These are phyloP conservation scores for Stegodyphus dumicola DNA, from an alignment of 1,140 invertebrate genomes.

Conservation along the genomic window DNA sequence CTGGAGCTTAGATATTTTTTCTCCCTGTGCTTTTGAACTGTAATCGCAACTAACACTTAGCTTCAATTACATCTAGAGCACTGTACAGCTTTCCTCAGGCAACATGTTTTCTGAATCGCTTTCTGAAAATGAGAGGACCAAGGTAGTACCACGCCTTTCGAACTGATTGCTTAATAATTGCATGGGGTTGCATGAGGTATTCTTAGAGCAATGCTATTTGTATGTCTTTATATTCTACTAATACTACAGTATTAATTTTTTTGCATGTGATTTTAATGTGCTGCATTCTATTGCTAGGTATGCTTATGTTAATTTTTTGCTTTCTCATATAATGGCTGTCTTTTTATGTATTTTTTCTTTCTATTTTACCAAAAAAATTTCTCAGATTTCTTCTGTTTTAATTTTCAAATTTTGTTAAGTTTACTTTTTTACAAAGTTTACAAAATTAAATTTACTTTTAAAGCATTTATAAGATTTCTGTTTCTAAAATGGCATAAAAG, in stretches of 20 bases:
- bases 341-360: too few species aligned
- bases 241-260: not conserved
- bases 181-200: constrained; percentile 29
- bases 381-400: too few species aligned
- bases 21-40: not conserved
- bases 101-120: constrained; percentile 1
- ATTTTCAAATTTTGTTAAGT: too few species aligned
- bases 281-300: too few species aligned
- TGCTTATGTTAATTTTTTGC: too few species aligned
- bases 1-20: not conserved
- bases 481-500: too few species aligned
- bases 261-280: too few species aligned
- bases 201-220: not conserved
- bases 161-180: constrained; percentile 28
- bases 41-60: constrained; percentile 18
- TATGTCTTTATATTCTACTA: not conserved
- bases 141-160: constrained; percentile 42
- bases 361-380: too few species aligned
- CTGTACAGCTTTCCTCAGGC: not conserved
- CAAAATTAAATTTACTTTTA: too few species aligned
- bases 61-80: constrained; percentile 41
- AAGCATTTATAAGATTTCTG: too few species aligned
- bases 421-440: too few species aligned
- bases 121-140: constrained; percentile 15
- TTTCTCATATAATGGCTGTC: too few species aligned